Conservation (phyloP, 2,888 invertebrate genomes). For the Nemurella pictetii region DNA sequence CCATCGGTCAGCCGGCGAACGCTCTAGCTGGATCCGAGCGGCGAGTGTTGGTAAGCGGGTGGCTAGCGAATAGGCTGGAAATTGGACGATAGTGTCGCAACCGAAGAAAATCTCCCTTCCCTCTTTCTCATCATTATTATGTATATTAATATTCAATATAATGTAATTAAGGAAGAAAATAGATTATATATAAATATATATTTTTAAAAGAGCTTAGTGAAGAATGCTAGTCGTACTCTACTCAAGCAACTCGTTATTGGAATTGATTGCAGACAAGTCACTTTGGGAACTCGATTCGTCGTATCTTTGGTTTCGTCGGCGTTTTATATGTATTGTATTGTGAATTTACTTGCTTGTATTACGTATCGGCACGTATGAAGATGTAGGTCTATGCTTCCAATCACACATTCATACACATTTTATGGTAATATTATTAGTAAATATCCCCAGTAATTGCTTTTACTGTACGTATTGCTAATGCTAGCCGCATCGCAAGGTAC, state of each 20-base stretch:
- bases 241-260: not conserved
- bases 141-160: not conserved
- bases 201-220: slow-evolving; percentile 44
- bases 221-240: slow-evolving; percentile 44
- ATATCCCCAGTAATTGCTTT: not conserved
- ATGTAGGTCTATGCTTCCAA: not conserved
- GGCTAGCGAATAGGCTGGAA: not conserved
- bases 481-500: not conserved
- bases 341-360: not conserved
- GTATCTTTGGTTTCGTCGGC: not conserved
- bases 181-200: slow-evolving; percentile 38
- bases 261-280: not conserved
- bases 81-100: not conserved
- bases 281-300: not conserved
- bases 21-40: not conserved
- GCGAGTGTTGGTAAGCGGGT: not conserved
- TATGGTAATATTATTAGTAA: not conserved
- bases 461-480: not conserved
- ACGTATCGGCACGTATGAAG: not conserved
- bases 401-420: not conserved
- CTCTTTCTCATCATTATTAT: slow-evolving; percentile 20
- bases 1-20: slow-evolving; percentile 45
- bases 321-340: not conserved
- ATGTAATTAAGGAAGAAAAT: slow-evolving; percentile 15
- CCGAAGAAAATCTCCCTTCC: slow-evolving; percentile 45